Evolutionary conservation across 1,140 invertebrate genomes (phyloP), one percentile per base, ranked within the genome.

Genomic region (Eupeodes corollae): DNA sequence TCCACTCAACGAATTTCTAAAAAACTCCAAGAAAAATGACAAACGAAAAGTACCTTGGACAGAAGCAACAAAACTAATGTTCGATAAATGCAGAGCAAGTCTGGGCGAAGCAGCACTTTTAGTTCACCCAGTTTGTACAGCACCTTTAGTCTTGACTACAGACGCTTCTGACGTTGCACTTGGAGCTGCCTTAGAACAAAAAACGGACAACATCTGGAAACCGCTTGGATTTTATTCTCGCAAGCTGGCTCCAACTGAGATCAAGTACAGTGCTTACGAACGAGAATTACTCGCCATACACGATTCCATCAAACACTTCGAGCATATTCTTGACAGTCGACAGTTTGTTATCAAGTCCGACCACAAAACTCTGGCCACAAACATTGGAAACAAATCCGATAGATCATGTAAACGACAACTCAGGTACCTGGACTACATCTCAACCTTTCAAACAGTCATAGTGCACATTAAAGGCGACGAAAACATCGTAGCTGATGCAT

Each of bases 401-500:
- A n/a, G n/a, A n/a, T n/a, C n/a, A n/a, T n/a, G n/a, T n/a, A n/a
- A n/a, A n/a, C n/a, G n/a, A n/a, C n/a, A n/a, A n/a, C n/a, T n/a
- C n/a, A n/a, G n/a, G n/a, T n/a, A n/a, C n/a, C n/a, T 37, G 13
- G 35, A 16, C 15, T 37, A 14, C 13, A 14, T 37, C 15, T 37
- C 35, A 37, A 50, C 62, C 43, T 58, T 53, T 41, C 47, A 47
- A 3, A 58, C 51, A 0, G 50, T 59, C 13, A 59, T 64, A 14
- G 10, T 43, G 14, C 47, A 64, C 31, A 46, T 65, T 0, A 45
- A 38, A 18, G 57, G 63, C 2, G 16, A 47, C 0, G 46, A 51
- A 12, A 68, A 70, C 41, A 40, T 55, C 1, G 53, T 57, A 0
- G 58, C 61, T 11, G 61, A 59, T 47, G 41, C 53, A 6, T 45